A percentile compares a stretch with the other conserved stretches of the same genome.
Conservation (phyloP, 2,888 invertebrate genomes). For the Dasysyrphus albostriatus region DNA sequence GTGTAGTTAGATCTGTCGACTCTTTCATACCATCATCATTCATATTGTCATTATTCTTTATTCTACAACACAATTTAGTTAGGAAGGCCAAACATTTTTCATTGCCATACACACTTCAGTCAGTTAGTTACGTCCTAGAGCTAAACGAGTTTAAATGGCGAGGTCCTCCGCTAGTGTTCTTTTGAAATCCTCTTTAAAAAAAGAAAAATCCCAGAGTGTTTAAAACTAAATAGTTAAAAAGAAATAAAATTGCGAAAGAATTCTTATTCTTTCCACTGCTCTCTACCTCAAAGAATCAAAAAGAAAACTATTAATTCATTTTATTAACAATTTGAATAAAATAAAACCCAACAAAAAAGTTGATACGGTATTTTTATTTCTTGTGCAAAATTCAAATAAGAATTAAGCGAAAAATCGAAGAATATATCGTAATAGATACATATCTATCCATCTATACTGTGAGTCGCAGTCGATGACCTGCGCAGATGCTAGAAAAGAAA, state of each 20-base stretch:
- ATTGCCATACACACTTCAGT: conserved; percentile 51
- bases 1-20: conserved; percentile 6
- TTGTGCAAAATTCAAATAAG: conserved; percentile 31
- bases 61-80: conserved; percentile 33
- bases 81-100: conserved; percentile 39
- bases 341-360: background rate
- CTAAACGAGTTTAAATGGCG: conserved; percentile 75
- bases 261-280: background rate
- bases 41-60: conserved; percentile 4
- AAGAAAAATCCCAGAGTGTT: conserved; percentile 16
- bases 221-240: too few species aligned
- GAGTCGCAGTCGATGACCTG: conserved; percentile 43
- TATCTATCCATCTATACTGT: conserved; percentile 48
- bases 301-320: conserved; percentile 2
- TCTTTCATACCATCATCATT: conserved; percentile 24
- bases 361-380: conserved; percentile 1
- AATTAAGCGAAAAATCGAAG: conserved; percentile 65
- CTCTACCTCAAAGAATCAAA: conserved; percentile 5
- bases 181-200: conserved; percentile 5
- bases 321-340: conserved; percentile 56
- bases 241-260: background rate
- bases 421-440: conserved; percentile 62
- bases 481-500: conserved; percentile 59
- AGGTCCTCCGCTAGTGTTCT: conserved; percentile 50
- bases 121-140: conserved; percentile 75